phyloP scores from a whole-genome alignment of 2,888 invertebrate species.

The Agrilus mali region DNA sequence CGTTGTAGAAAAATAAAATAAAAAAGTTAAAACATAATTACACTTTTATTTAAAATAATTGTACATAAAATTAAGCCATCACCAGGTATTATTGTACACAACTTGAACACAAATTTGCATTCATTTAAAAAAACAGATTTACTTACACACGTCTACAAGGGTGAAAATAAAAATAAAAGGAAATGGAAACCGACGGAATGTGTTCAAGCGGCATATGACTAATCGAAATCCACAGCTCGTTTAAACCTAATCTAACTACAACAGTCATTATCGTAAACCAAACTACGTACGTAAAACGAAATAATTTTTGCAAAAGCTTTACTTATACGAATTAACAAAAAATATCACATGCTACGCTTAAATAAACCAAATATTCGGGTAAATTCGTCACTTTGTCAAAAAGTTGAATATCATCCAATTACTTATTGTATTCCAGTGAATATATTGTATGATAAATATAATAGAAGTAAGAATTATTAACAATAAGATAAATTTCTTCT shows the following conservation, averaged over 20 bases:
- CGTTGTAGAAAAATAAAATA: constrained; percentile 26
- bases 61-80: constrained; percentile 30
- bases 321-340: constrained; percentile 10
- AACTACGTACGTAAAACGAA: constrained; percentile 15
- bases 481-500: too few species aligned
- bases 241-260: constrained; percentile 20
- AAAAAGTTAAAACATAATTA: constrained; percentile 30
- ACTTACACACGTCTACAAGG: constrained; percentile 6
- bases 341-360: constrained; percentile 11
- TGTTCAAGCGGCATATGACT: constrained; percentile 22
- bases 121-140: constrained; percentile 3
- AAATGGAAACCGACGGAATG: constrained; percentile 12
- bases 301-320: constrained; percentile 15
- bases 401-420: too few species aligned
- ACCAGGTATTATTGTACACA: constrained; percentile 18
- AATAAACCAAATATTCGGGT: constrained; percentile 3
- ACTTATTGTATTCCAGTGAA: too few species aligned
- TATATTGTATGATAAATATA: too few species aligned
- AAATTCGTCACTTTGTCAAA: too few species aligned
- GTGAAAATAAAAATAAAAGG: constrained; percentile 5
- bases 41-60: constrained; percentile 33
- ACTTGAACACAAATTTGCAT: constrained; percentile 11
- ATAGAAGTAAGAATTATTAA: too few species aligned
- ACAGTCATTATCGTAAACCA: constrained; percentile 19
- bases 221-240: constrained; percentile 20